Evolutionary conservation across 2,797 vertebrate genomes (phyloP).

Genomic region (Tamandua tetradactyla): DNA sequence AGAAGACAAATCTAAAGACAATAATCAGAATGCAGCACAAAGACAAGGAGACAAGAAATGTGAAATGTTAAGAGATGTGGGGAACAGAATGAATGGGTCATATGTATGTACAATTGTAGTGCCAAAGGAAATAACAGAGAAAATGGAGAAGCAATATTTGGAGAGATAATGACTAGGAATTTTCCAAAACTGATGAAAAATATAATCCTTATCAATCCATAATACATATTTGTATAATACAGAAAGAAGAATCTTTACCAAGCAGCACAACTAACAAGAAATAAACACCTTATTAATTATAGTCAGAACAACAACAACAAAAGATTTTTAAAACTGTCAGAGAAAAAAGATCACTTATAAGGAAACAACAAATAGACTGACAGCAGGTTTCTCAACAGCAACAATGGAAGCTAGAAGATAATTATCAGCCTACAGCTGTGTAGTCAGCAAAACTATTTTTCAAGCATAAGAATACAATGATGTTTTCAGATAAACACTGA

Average conservation of each 20-base stretch:
- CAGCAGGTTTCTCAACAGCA: neutral
- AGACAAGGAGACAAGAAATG: neutral
- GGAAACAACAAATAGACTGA: neutral
- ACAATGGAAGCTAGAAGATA: neutral
- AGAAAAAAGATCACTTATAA: neutral
- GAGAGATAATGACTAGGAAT: neutral
- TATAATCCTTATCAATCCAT: neutral
- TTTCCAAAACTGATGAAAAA: neutral
- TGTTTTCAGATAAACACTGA: too few species aligned
- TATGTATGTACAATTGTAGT: neutral
- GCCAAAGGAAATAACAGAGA: neutral
- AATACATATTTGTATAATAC: neutral
- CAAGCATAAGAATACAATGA: neutral
- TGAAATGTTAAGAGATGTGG: neutral
- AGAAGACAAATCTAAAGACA: neutral
- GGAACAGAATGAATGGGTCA: neutral
- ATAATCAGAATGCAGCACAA: neutral
- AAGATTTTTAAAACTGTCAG: neutral
- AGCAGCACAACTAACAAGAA: neutral
- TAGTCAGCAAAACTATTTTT: neutral
- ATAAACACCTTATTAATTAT: neutral
- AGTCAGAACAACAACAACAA: neutral
- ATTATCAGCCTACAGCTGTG: neutral
- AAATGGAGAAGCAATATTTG: neutral
- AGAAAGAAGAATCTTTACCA: neutral